These are phyloP conservation scores for Galago senegalensis DNA, from an alignment of 2,797 vertebrate genomes.

Conservation along the genomic window DNA sequence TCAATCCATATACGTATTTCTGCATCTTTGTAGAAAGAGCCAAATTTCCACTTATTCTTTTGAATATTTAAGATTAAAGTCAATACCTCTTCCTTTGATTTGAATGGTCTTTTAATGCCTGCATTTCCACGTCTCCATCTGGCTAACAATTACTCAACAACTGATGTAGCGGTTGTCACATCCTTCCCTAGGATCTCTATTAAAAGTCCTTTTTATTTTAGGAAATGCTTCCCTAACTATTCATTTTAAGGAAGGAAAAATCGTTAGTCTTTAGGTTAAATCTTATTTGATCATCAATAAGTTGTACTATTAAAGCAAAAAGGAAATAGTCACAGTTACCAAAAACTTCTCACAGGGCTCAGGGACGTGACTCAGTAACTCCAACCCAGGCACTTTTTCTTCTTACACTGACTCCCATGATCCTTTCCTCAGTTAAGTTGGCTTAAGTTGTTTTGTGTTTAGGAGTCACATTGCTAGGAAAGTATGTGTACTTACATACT, in stretches of 20 bases:
- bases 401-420: background rate
- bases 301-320: slow-evolving; percentile 50
- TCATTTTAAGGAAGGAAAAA: slow-evolving; percentile 6
- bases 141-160: background rate
- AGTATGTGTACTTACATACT: background rate
- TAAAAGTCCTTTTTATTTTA: background rate
- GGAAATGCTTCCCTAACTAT: background rate
- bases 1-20: background rate
- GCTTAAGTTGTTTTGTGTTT: background rate
- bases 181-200: background rate
- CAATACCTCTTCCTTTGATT: slow-evolving; percentile 33
- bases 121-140: background rate
- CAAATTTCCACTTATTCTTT: background rate
- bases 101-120: background rate
- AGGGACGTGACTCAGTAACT: background rate
- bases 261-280: background rate
- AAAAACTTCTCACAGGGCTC: background rate
- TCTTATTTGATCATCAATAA: background rate
- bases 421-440: background rate
- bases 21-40: background rate
- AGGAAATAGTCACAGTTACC: background rate
- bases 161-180: background rate
- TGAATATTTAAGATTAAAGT: slow-evolving; percentile 29
- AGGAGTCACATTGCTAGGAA: background rate
- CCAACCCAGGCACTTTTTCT: background rate